Conservation (phyloP, 2,113 vertebrate species). For the Phaetusa simplex region DNA sequence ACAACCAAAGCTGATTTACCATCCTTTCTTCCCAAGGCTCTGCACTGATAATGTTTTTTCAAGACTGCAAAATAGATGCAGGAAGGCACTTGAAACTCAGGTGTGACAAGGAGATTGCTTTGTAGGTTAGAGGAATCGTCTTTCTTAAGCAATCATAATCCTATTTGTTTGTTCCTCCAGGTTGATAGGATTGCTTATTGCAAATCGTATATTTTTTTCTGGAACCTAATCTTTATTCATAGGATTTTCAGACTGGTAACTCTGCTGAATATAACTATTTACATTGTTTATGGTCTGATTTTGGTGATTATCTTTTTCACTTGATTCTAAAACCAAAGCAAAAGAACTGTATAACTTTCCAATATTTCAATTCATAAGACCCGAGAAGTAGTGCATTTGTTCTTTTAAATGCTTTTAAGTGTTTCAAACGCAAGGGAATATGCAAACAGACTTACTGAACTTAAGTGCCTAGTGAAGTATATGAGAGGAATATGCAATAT, state of each 20-base stretch:
- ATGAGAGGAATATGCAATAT: neutral
- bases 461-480: neutral
- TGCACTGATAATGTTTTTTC: neutral
- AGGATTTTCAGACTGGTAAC: neutral
- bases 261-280: neutral
- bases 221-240: slow-evolving; percentile 7
- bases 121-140: neutral
- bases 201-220: neutral
- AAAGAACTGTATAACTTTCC: neutral
- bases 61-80: neutral
- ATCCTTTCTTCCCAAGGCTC: neutral
- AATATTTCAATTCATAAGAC: neutral
- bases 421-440: neutral
- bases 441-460: neutral
- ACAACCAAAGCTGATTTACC: slow-evolving; percentile 20
- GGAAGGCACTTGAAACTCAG: neutral
- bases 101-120: neutral
- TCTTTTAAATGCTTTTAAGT: neutral
- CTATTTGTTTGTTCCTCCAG: slow-evolving; percentile 12
- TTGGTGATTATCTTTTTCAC: neutral
- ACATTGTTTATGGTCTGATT: neutral
- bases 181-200: neutral
- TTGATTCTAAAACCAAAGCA: neutral
- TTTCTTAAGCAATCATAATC: neutral
- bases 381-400: neutral